A percentile compares a stretch with the other conserved stretches of the same genome.
phyloP scores from a whole-genome alignment of 2,797 vertebrate genomes.

The Chaetodon trifasciatus region DNA sequence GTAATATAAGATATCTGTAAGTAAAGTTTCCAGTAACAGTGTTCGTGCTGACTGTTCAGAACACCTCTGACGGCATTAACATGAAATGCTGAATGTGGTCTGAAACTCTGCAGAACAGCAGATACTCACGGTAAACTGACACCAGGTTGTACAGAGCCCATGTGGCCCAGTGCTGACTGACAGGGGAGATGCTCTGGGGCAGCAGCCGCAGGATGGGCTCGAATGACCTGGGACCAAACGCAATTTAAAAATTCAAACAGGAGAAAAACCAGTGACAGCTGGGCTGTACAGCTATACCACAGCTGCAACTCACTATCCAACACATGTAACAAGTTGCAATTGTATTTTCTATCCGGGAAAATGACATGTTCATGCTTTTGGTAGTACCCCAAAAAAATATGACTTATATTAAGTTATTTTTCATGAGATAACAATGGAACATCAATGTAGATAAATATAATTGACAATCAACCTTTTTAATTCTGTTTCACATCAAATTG shows the following conservation, averaged over 20 bases:
- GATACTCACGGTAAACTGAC: constrained; percentile 97
- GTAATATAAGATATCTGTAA: background rate
- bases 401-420: too few species aligned
- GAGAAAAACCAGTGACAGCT: constrained; percentile 5
- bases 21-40: background rate
- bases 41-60: background rate
- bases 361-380: too few species aligned
- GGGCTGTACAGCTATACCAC: too few species aligned
- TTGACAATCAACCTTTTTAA: too few species aligned
- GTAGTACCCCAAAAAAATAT: too few species aligned
- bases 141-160: constrained; percentile 99
- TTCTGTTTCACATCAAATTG: too few species aligned
- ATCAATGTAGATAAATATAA: too few species aligned
- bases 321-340: too few species aligned
- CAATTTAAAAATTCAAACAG: constrained; percentile 8
- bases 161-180: constrained; percentile 99
- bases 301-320: background rate
- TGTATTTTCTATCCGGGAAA: too few species aligned
- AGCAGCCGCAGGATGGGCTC: constrained; percentile 98
- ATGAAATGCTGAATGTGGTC: background rate
- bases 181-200: constrained; percentile 93
- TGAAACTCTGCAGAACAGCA: background rate
- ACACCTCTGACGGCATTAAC: background rate
- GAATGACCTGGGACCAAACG: constrained; percentile 89
- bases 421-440: too few species aligned